A percentile compares a stretch with the other conserved stretches of the same genome.
These are phyloP conservation scores for Actinernus sp. DNA, from an alignment of 92 coral and sea anemone genomes.

Conservation along the genomic window DNA sequence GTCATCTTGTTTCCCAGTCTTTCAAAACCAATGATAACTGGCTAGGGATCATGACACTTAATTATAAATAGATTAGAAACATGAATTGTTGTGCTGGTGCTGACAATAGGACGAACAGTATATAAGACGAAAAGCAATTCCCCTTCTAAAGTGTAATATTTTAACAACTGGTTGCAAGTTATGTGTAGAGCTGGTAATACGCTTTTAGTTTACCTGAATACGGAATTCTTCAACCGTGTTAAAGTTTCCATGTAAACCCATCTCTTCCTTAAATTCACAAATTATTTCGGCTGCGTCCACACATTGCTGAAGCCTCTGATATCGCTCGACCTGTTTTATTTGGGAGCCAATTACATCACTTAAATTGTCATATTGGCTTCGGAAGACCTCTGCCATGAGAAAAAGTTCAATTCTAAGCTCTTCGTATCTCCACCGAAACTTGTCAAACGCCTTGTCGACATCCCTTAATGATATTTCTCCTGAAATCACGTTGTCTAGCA, in stretches of 20 bases:
- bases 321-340: slow-evolving; percentile 48
- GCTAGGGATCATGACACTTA: too few species aligned
- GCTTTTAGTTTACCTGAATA: slow-evolving; percentile 68
- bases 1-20: too few species aligned
- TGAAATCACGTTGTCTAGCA: slow-evolving; percentile 8
- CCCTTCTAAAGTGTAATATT: too few species aligned
- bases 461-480: slow-evolving; percentile 55
- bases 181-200: too few species aligned
- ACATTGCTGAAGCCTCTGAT: slow-evolving; percentile 49
- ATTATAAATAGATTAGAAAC: too few species aligned
- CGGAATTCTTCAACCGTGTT: slow-evolving; percentile 54
- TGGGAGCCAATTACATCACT: slow-evolving; percentile 1
- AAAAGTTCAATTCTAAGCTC: slow-evolving; percentile 32
- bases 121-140: too few species aligned
- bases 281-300: slow-evolving; percentile 66
- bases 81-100: too few species aligned
- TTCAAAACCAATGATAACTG: too few species aligned
- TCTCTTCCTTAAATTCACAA: slow-evolving; percentile 29
- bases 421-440: too few species aligned
- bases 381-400: slow-evolving; percentile 1
- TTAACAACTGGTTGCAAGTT: too few species aligned
- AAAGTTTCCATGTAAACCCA: slow-evolving; percentile 69
- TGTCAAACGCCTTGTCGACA: too few species aligned
- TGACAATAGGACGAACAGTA: too few species aligned
- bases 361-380: neutral